Evolutionary conservation across 2,888 invertebrate genomes (phyloP), one percentile per base, ranked within the genome.

Genomic region (Eupithecia centaureata): DNA sequence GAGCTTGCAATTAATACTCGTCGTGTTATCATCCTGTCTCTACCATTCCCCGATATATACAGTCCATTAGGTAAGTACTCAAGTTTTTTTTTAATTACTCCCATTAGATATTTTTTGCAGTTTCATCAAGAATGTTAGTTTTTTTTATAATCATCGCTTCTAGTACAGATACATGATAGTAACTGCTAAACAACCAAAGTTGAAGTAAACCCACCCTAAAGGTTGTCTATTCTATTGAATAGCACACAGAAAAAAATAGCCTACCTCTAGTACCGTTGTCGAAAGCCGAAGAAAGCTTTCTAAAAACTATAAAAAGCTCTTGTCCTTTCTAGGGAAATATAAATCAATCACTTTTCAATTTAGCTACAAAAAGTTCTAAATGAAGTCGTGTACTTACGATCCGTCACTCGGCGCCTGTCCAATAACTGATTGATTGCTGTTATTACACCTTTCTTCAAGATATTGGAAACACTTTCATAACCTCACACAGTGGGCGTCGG

Each of bases 371-470:
- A 57, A 35, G 32, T 47, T 22, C 47, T n/a, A 30, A 65, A 51
- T 60, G 52, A 59, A 58, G 52, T 13, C 33, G 25, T 32, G 28
- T 38, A 63, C 18, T 12, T 22, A 51, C 47, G 27, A 58, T 58
- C 58, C 15, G 54, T 65, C 60, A 61, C 30, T 57, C 33, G 32
- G 25, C 30, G n/a, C 65, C 59, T 65, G 68, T 68, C 72, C 58
- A 60, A 61, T 51, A 61, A 60, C 61, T 59, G 58, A 66, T 65
- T 60, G 56, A 68, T 68, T n/a, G n/a, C 63, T 57, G 5, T 32
- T 30, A n/a, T 22, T 12, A 38, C 10, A 42, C 18, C 32, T 32
- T 57, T 57, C 30, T 54, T 10, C 28, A n/a, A 18, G 28, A 56
- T 12, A 32, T 32, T 54, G 18, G 42, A 42, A 42, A 42, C 18